phyloP scores from a whole-genome alignment of 2,113 vertebrate genomes.

The Pelmatolapia mariae region DNA sequence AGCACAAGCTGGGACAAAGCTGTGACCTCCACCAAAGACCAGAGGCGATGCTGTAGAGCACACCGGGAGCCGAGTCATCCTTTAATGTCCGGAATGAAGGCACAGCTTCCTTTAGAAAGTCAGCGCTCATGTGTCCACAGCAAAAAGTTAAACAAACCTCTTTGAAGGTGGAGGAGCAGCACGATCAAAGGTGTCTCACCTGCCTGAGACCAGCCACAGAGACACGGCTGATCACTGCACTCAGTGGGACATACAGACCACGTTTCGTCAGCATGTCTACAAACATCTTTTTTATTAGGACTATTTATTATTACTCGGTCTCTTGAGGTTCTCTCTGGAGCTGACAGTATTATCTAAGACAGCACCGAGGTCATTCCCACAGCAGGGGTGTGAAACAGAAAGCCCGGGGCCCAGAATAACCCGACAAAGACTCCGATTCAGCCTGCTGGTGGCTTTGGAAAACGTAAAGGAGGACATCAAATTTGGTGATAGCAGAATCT shows the following conservation, averaged over 20 bases:
- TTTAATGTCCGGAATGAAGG: not conserved
- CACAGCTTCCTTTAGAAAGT: not conserved
- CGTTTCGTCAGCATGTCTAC: not conserved
- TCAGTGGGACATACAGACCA: not conserved
- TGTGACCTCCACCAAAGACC: not conserved
- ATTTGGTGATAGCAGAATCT: not conserved
- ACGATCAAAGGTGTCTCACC: not conserved
- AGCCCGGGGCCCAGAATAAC: not conserved
- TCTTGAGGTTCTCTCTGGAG: not conserved
- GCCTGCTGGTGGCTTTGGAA: not conserved
- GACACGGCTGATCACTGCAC: fast-evolving
- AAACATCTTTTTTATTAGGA: not conserved
- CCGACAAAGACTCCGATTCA: not conserved
- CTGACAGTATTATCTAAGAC: not conserved
- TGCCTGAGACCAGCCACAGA: not conserved
- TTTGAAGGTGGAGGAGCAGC: not conserved
- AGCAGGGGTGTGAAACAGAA: not conserved
- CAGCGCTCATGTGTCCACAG: not conserved
- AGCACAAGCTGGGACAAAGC: not conserved
- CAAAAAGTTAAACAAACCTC: not conserved
- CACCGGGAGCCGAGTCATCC: not conserved
- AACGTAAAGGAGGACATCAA: not conserved
- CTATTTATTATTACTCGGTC: not conserved
- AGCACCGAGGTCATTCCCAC: not conserved
- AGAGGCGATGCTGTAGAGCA: not conserved